These are phyloP conservation scores for Laterallus jamaicensis DNA, from an alignment of 2,113 vertebrate genomes.

Conservation along the genomic window DNA sequence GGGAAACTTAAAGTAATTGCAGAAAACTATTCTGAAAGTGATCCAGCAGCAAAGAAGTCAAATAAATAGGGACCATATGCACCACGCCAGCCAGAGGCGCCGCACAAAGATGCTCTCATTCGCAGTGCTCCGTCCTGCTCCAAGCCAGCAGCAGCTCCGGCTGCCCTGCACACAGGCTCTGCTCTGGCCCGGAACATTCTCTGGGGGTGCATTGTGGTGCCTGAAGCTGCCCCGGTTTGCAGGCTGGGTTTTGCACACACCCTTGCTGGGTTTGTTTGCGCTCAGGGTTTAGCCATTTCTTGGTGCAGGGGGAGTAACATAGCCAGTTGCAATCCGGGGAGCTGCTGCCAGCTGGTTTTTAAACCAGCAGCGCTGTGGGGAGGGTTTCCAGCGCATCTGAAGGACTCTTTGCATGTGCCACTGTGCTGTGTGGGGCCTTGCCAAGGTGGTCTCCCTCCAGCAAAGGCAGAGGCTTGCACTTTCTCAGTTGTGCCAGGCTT, in stretches of 20 bases:
- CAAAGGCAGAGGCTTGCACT: background rate
- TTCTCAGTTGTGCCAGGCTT: background rate
- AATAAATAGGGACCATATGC: slow-evolving; percentile 16
- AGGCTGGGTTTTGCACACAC: background rate
- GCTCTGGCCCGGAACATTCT: background rate
- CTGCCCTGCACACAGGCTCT: background rate
- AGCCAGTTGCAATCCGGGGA: background rate
- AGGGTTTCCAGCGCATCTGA: background rate
- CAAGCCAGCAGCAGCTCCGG: rapidly evolving
- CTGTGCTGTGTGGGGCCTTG: background rate
- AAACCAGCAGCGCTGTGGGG: background rate
- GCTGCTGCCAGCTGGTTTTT: rapidly evolving
- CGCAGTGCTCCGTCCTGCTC: background rate
- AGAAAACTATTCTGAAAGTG: slow-evolving; percentile 13
- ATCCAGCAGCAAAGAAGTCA: slow-evolving; percentile 7
- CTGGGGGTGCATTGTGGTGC: background rate
- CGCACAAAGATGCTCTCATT: background rate
- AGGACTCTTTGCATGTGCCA: background rate
- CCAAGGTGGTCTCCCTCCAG: background rate
- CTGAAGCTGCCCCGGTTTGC: background rate
- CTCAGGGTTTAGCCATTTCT: background rate
- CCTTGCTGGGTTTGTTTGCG: background rate
- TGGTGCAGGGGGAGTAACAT: background rate
- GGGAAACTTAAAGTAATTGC: slow-evolving; percentile 22
- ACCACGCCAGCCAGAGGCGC: background rate